Evolutionary conservation across 1,140 invertebrate species (phyloP).

Genomic region (Solen grandis): DNA sequence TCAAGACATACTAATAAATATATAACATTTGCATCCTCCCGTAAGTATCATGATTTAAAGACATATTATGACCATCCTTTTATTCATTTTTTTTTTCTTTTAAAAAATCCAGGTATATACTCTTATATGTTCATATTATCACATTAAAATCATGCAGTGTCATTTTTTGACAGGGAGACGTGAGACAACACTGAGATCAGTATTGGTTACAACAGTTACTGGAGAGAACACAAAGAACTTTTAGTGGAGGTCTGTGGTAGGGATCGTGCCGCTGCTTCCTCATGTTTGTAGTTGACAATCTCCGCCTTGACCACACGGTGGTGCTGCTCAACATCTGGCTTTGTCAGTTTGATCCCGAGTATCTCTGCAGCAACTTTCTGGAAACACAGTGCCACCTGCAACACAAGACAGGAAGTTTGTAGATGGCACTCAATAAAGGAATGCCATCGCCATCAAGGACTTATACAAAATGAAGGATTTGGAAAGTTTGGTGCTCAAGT

Average conservation of each 20-base stretch:
- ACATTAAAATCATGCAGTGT: no score
- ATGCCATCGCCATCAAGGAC: not conserved
- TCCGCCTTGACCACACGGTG: constrained; percentile 86
- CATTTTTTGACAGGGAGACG: no score
- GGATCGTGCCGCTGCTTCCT: constrained; percentile 60
- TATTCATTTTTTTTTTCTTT: no score
- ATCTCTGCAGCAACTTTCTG: constrained; percentile 86
- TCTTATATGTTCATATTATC: no score
- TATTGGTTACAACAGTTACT: no score
- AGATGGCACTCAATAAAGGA: not conserved
- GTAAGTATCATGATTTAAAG: no score
- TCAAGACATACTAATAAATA: no score
- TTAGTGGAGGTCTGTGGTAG: constrained; percentile 59
- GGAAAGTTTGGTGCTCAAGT: not conserved
- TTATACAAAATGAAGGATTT: not conserved
- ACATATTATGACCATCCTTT: no score
- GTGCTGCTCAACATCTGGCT: constrained; percentile 86
- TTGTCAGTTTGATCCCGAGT: constrained; percentile 85
- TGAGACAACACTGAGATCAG: no score
- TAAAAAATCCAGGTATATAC: no score
- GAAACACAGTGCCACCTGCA: constrained; percentile 84
- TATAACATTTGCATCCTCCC: no score
- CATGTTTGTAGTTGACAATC: constrained; percentile 80
- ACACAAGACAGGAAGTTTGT: constrained; percentile 18
- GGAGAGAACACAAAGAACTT: constrained; percentile 73